Conservation (phyloP, 1,140 invertebrate genomes). For the Orius insidiosus region DNA sequence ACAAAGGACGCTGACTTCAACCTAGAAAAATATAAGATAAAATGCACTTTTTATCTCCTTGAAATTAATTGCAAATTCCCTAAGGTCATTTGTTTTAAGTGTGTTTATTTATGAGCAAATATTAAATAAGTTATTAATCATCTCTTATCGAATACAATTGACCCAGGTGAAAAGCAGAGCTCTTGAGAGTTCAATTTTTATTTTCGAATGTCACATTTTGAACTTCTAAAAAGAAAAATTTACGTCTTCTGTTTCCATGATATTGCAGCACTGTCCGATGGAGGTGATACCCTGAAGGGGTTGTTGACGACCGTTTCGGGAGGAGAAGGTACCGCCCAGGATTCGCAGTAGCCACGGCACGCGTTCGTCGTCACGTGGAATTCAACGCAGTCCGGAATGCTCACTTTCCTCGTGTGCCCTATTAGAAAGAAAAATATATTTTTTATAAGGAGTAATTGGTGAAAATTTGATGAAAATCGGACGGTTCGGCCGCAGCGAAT, state of each 20-base stretch:
- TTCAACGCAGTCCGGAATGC: conserved; percentile 64
- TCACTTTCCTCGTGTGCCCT: conserved; percentile 62
- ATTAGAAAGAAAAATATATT: conserved; percentile 5
- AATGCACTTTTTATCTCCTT: conserved; percentile 2
- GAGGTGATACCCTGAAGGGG: conserved; percentile 56
- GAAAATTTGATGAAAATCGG: no score
- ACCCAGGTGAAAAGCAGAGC: no score
- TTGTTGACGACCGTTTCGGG: conserved; percentile 34
- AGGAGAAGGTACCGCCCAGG: conserved; percentile 51
- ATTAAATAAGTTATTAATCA: no score
- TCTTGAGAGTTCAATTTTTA: no score
- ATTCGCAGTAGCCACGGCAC: conserved; percentile 70
- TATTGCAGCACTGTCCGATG: conserved; percentile 69
- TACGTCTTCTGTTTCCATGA: conserved; percentile 70
- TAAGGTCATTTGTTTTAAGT: no score
- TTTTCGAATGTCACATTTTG: no score
- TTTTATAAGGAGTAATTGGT: no score
- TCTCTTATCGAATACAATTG: no score
- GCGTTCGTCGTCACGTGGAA: conserved; percentile 74
- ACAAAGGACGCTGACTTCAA: conserved; percentile 51
- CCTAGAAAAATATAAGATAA: conserved; percentile 29
- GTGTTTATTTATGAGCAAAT: no score
- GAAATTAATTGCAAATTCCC: no score
- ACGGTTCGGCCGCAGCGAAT: no score
- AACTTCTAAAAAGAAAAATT: conserved; percentile 23